A percentile compares a stretch with the other conserved stretches of the same genome.
These are phyloP conservation scores for Poeciliopsis occidentalis DNA, from an alignment of 2,113 vertebrate species.

Conservation along the genomic window DNA sequence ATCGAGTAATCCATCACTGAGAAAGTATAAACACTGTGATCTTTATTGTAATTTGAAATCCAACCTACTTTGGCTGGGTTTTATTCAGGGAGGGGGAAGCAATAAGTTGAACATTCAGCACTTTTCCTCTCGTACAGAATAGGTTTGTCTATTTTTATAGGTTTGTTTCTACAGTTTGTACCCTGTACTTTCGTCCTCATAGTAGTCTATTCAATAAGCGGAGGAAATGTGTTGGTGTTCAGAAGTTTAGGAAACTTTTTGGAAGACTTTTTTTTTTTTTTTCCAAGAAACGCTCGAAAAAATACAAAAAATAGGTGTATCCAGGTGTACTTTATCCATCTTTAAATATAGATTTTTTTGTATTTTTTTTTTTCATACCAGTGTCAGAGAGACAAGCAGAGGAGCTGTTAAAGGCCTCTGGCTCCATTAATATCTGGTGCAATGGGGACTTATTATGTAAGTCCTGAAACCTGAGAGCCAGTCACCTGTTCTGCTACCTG, in stretches of 20 bases:
- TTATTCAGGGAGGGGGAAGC: conserved; percentile 24
- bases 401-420: conserved; percentile 24
- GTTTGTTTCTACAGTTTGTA: conserved; percentile 25
- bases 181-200: conserved; percentile 41
- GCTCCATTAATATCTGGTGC: conserved; percentile 74
- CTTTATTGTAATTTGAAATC: conserved; percentile 17
- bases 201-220: conserved; percentile 26
- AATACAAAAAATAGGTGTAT: no score
- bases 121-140: conserved; percentile 23
- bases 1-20: conserved; percentile 46
- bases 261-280: no score
- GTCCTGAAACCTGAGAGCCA: conserved; percentile 72
- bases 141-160: conserved; percentile 61
- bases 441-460: conserved; percentile 52
- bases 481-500: conserved; percentile 74
- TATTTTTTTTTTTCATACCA: conserved; percentile 29
- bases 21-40: conserved; percentile 25
- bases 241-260: no score
- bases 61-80: conserved; percentile 39
- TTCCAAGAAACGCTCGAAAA: no score
- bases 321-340: no score
- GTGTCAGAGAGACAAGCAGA: conserved; percentile 29
- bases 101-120: conserved; percentile 55
- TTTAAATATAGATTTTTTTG: no score
- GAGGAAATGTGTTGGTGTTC: conserved; percentile 18